Base-by-base conservation (phyloP, 1,140 invertebrate species). In the Eupristina koningsbergeri region DNA sequence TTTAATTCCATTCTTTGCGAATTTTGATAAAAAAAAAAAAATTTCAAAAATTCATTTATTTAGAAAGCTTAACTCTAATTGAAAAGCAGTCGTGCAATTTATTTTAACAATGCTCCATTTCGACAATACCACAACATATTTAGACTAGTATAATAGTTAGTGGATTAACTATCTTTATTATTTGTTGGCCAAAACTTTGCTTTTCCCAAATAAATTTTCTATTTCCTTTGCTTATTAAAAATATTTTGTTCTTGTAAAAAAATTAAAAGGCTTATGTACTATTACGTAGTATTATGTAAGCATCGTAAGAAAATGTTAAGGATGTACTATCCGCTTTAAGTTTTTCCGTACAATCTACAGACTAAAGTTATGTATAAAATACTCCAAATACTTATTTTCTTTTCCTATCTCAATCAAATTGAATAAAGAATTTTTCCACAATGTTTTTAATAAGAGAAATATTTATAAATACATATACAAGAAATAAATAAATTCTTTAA, bases 311-410 rank as follows among this genome's bases (percentile, higher is more conserved):
- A 64, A 64, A 64, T 29, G 13, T 26, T 15, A 19, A 73, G n/a
- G 45, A 41, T 17, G 39, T 29, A 47, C 45, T 53, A 75, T 75
- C 47, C 47, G 13, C 73, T 75, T 75, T 75, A 75, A 75, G 47
- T 34, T 9, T 39, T 5, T 11, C 29, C 19, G 47, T 47, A 5
- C 67, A 5, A 8, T 7, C 8, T 7, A 71, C 6, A 71, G 17
- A 22, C 6, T 71, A 22, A 1, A 13, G n/a, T 45, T 34, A 29
- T 39, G 22, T 6, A 39, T 29, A 26, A 19, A 36, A 45, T 31
- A 8, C 50, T 41, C 36, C 8, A n/a, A 13, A 63, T 13, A 29
- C 26, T 39, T 61, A 29, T 63, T 45, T 61, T n/a, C 8, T 77
- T 77, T 53, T 41, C 75, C n/a, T 63, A 41, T 0, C 36, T 41